These are phyloP conservation scores for Eriosoma lanigerum DNA, from an alignment of 1,140 invertebrate genomes.

Conservation along the genomic window DNA sequence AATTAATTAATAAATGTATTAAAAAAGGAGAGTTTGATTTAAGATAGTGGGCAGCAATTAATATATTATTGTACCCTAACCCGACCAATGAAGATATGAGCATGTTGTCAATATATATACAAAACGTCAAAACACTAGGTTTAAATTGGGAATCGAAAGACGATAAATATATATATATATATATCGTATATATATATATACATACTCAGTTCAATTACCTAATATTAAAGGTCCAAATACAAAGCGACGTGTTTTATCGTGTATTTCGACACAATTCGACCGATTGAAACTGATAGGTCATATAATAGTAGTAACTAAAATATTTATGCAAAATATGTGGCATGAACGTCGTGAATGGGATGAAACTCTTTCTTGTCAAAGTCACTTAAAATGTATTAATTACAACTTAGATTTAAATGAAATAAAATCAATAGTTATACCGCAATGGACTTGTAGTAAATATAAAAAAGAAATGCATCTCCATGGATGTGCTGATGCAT, in stretches of 20 bases:
- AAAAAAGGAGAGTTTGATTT: conserved; percentile 45
- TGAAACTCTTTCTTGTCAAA: conserved; percentile 53
- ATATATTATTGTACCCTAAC: too few relatives aligned
- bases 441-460: conserved; percentile 26
- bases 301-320: too few relatives aligned
- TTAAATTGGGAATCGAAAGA: conserved; percentile 16
- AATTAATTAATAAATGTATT: conserved; percentile 28
- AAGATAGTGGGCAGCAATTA: conserved; percentile 27
- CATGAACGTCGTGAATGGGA: conserved; percentile 55
- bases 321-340: too few relatives aligned
- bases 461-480: neutral
- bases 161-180: too few relatives aligned
- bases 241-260: conserved; percentile 47
- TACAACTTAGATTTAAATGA: conserved; percentile 53
- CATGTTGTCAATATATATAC: too few relatives aligned
- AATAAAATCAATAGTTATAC: conserved; percentile 39
- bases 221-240: neutral
- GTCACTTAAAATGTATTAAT: conserved; percentile 53
- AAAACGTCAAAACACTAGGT: conserved; percentile 39
- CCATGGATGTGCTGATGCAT: too few relatives aligned
- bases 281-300: too few relatives aligned
- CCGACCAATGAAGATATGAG: too few relatives aligned
- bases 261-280: too few relatives aligned
- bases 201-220: too few relatives aligned
- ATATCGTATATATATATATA: too few relatives aligned